Evolutionary conservation across 2,888 invertebrate genomes (phyloP).

Genomic region (Margaritifera margaritifera): DNA sequence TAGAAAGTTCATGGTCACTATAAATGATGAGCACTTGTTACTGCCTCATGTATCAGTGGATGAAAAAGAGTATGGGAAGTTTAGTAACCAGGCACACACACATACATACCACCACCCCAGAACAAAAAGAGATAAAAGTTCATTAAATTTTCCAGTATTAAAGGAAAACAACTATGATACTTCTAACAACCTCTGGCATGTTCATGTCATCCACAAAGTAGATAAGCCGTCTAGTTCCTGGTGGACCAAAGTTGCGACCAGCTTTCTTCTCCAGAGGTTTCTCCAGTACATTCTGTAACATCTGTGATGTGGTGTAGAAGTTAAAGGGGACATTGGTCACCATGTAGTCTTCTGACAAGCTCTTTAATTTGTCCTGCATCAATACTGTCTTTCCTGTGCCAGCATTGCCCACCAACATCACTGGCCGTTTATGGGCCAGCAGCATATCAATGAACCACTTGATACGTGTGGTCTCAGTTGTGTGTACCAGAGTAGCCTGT

Average conservation of each 20-base stretch:
- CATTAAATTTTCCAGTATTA: too few relatives aligned
- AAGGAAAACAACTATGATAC: not conserved
- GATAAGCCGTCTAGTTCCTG: slow-evolving; percentile 92
- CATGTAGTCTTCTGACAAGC: slow-evolving; percentile 86
- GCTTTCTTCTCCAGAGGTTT: slow-evolving; percentile 97
- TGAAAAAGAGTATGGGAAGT: too few relatives aligned
- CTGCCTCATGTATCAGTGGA: too few relatives aligned
- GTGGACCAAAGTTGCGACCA: slow-evolving; percentile 95
- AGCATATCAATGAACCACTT: slow-evolving; percentile 91
- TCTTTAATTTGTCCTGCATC: slow-evolving; percentile 85
- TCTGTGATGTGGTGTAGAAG: slow-evolving; percentile 90
- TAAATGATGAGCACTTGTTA: too few relatives aligned
- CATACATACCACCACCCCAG: too few relatives aligned
- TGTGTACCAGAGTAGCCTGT: slow-evolving; percentile 93
- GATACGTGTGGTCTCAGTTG: slow-evolving; percentile 92
- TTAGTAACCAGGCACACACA: too few relatives aligned
- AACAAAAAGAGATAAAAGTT: too few relatives aligned
- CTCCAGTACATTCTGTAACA: slow-evolving; percentile 84
- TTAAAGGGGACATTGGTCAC: slow-evolving; percentile 95
- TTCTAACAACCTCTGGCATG: slow-evolving; percentile 89
- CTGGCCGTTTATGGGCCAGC: slow-evolving; percentile 90
- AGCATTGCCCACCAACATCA: slow-evolving; percentile 94
- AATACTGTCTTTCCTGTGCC: slow-evolving; percentile 97
- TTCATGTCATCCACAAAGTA: slow-evolving; percentile 99
- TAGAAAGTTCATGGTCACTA: too few relatives aligned